Base-by-base conservation (phyloP, 2,888 invertebrate species). In the Polylopha cassiicola region DNA sequence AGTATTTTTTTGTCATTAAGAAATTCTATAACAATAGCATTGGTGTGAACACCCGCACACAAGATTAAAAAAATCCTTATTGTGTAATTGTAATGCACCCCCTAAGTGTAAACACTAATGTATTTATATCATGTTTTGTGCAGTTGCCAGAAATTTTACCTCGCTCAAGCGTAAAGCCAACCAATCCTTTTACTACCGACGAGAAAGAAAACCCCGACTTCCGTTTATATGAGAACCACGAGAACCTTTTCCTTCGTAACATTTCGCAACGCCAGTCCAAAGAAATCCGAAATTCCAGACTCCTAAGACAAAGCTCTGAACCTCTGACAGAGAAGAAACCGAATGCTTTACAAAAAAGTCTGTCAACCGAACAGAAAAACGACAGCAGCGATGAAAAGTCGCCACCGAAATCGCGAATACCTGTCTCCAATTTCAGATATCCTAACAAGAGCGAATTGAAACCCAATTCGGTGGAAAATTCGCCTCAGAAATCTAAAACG, bases 91-190 rank as follows among this genome's bases (percentile, higher is more conserved):
- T 22, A 7, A 18, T 18, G 22, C 15, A 16, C 8, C 6, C 7
- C 24, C 9, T 17, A 10, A 13, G 13, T 3, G 16, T 15, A 28
- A 9, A 10, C 0, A 5, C 46, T 47, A 10, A 17, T 10, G 47
- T 17, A 18, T 6, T 18, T 24, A 38, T 22, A n/a, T n/a, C n/a
- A n/a, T 14, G 0, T 23, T 46, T 5, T 36, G n/a, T 44, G 2
- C 68, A 82, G 84, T 43, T 81, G 30, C 84, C 84, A 30, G 79
- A 81, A 67, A 78, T 84, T 56, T 55, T 81, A 47, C 84, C 84
- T 4, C 64, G 80, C 28, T 44, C 73, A 3, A 64, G 51, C 31
- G 45, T 52, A 0, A 72, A 72, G 26, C 53, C 63, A 1, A 78
- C 65, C 7, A 87, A 77, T 47, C 86, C 80, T 0, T 86, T 79